Percentiles rank a stretch among this genome's conserved stretches.
Evolutionary conservation across 92 coral and sea anemone species (phyloP).

Genomic region (Porites divaricata): DNA sequence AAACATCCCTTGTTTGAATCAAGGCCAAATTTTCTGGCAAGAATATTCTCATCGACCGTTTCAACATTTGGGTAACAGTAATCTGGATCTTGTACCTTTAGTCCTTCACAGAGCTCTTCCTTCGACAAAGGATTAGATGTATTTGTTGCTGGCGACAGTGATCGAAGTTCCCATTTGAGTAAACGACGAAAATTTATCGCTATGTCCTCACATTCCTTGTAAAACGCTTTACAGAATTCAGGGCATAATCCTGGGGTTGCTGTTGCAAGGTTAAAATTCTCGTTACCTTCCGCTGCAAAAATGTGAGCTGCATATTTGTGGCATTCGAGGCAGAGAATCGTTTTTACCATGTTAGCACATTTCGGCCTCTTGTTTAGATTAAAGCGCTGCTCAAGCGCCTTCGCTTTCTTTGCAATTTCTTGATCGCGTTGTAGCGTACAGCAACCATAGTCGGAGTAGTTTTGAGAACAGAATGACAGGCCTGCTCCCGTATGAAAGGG

Average conservation of each 20-base stretch:
- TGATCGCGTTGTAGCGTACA: conserved; percentile 72
- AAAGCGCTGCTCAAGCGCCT: conserved; percentile 43
- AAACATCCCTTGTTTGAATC: conserved; percentile 64
- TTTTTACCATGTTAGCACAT: conserved; percentile 72
- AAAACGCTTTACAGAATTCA: conserved; percentile 61
- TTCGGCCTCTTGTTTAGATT: conserved; percentile 41
- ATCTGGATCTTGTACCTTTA: conserved; percentile 61
- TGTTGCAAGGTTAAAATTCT: conserved; percentile 53
- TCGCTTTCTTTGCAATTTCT: conserved; percentile 47
- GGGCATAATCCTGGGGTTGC: conserved; percentile 89
- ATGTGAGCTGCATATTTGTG: conserved; percentile 95
- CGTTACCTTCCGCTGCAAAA: conserved; percentile 87
- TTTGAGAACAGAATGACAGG: conserved; percentile 68
- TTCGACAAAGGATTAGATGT: conserved; percentile 4
- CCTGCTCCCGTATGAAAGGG: conserved; percentile 70
- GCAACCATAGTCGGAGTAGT: conserved; percentile 82
- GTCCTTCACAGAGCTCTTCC: conserved; percentile 60
- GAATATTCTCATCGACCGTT: conserved; percentile 54
- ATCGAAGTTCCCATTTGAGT: conserved; percentile 63
- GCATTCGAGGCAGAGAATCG: conserved; percentile 85
- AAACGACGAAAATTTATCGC: conserved; percentile 46
- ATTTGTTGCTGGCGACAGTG: conserved; percentile 7
- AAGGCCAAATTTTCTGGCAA: conserved; percentile 52
- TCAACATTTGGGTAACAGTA: conserved; percentile 86
- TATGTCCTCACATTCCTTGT: conserved; percentile 61